Base-by-base conservation (phyloP, 2,797 vertebrate genomes). In the Helostoma temminkii region DNA sequence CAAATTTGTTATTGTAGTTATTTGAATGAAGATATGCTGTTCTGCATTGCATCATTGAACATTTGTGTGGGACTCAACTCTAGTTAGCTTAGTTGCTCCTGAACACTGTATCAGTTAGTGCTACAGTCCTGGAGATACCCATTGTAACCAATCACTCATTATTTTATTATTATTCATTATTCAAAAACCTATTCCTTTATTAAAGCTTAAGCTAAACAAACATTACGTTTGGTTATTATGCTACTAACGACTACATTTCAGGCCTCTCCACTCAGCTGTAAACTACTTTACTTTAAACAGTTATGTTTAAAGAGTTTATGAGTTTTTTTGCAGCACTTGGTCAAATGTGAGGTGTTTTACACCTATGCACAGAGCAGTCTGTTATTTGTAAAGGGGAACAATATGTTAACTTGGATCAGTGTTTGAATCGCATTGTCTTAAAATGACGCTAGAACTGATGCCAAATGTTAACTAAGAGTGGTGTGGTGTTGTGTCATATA, bases 321-420 rank as follows among this genome's bases (percentile, higher is more conserved):
- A n/a, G n/a, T n/a, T n/a, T n/a, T 37, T 87, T 74, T 80, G 46
- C 45, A 52, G 68, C 75, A 69, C 66, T 73, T 55, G 57, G 47
- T 69, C 78, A 72, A 78, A 76, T 62, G 46, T 37, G 60, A 50
- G 50, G 61, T 56, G 50, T 28, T 66, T 78, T 45, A 66, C 69
- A 49, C 42, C 36, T 18, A 26, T 62, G 61, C 45, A 76, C 32
- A 62, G 14, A n/a, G 10, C 59, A 34, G 50, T 28, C 26, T 65
- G 48, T 48, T 55, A 50, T 72, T 69, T 65, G 34, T 61, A 34
- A 69, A 49, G 47, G 14, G 12, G 37, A 8, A n/a, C 22, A 43
- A 76, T 60, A 48, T 79, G 61, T 73, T 68, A 66, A 54, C 54
- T 24, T 34, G 36, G 53, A 76, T 79, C 54, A 66, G 50, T 32